Base-by-base conservation (phyloP, 1,140 invertebrate species). In the Apis laboriosa region DNA sequence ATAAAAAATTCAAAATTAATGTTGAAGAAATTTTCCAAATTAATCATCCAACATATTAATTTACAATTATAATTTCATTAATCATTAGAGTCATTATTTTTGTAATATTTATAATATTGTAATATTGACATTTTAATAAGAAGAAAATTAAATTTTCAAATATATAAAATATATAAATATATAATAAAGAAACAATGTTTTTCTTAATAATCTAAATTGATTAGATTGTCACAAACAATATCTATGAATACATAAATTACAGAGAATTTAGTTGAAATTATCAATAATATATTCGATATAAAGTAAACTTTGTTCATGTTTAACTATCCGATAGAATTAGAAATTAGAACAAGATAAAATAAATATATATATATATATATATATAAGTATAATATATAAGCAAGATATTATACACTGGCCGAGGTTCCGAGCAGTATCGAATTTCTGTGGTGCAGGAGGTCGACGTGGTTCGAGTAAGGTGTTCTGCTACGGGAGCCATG, bases 361-460 rank as follows among this genome's bases (percentile, higher is more conserved):
- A 88, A 43, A 2, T 43, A 43, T 43, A 43, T 43, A 43, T 43
- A 4, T 43, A 43, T 43, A 43, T 43, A 43, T 74, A 66, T 83
- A 77, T 49, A 66, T 34, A 43, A 7, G 5, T 43, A 43, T 7
- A 43, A 43, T 74, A 66, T 83, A 77, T 55, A 66, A 80, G 83
- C 73, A 79, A 77, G 78, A 78, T 80, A 78, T 80, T 81, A 78
- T 75, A 61, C 63, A 73, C 81, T 66, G 77, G 64, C 64, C 72
- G 68, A 79, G 76, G 81, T 84, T 80, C 77, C 43, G 66, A 58
- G 73, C 73, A 71, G 87, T 92, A 90, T 92, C 91, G 88, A 84
- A 84, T 92, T 92, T 90, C 91, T 80, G 88, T 88, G 86, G 87
- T 90, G 86, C 89, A 90, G 88, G 86, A 89, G 88, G 80, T 88